Conservation (phyloP, 2,113 vertebrate species). For the Misgurnus mizolepis region DNA sequence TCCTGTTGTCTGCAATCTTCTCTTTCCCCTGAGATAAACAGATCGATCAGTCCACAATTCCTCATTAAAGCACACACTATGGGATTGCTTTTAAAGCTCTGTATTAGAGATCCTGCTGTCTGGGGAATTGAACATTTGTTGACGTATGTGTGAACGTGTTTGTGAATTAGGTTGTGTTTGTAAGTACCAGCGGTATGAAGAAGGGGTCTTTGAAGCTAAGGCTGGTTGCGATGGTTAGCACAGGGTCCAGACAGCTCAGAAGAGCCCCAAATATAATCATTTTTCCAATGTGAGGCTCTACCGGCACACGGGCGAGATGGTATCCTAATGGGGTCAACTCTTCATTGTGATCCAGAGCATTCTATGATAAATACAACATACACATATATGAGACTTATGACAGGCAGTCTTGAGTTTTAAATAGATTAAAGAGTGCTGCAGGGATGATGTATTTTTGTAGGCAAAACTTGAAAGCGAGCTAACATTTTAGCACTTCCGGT, state of each 20-base stretch:
- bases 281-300: constrained; percentile 96
- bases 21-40: constrained; percentile 86
- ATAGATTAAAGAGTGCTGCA: neutral
- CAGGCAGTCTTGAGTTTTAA: neutral
- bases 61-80: neutral
- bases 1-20: constrained; percentile 90
- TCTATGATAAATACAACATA: constrained; percentile 71
- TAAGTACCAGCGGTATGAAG: constrained; percentile 91
- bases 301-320: constrained; percentile 90
- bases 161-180: constrained; percentile 21
- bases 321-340: constrained; percentile 91
- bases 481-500: too few relatives aligned
- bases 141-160: neutral
- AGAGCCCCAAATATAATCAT: constrained; percentile 97
- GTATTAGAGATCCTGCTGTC: neutral
- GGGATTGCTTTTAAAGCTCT: neutral
- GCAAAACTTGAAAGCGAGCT: too few relatives aligned
- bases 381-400: neutral
- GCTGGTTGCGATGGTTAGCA: constrained; percentile 93
- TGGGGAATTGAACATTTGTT: neutral
- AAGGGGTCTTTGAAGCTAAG: constrained; percentile 99
- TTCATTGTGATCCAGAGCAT: constrained; percentile 88
- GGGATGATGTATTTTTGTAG: too few relatives aligned
- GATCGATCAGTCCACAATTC: neutral
- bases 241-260: constrained; percentile 92